Base-by-base conservation (phyloP, 2,113 vertebrate species). In the Malaclemys terrapin region DNA sequence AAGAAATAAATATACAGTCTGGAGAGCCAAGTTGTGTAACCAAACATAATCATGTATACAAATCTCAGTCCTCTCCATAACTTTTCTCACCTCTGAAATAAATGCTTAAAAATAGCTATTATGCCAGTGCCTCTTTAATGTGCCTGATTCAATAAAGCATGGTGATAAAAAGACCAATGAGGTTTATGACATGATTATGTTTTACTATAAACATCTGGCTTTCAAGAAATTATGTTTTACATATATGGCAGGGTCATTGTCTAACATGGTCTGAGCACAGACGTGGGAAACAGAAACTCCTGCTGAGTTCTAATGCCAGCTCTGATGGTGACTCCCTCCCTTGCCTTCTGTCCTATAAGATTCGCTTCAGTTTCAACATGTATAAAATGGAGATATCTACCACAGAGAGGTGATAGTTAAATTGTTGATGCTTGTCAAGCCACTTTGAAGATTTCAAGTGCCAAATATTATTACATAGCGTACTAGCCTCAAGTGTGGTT, bases 41-140 rank as follows among this genome's bases (percentile, higher is more conserved):
- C 83, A 56, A 16, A 4, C 2, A 47, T 5, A 62, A 0, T 29
- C 76, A 13, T 4, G 22, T 42, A 5, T 35, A 49, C 1, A 38
- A 49, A 83, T 17, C 1, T 81, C 8, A 38, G 49, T 81, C 2
- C 84, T 87, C 8, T 78, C 42, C 12, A 27, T 45, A 76, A 42
- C 38, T 47, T 47, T 76, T 25, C 42, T 78, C 24, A 13, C 42
- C 9, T 6, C 25, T 47, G 42, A 47, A 78, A 47, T 45, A 27
- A 13, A 17, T 25, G 42, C 38, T 78, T 78, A 27, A 27, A 45
- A 78, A 45, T 24, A 78, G 42, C 24, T 78, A 47, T 72, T 47
- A 24, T 78, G 42, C 25, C 38, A 78, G 24, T 27, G 24, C 11
- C 24, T 78, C 25, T 47, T 25, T 78, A 27, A 78, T 47, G 25